These are phyloP conservation scores for Drosophila dives DNA, from an alignment of 2,888 invertebrate genomes.

Conservation along the genomic window DNA sequence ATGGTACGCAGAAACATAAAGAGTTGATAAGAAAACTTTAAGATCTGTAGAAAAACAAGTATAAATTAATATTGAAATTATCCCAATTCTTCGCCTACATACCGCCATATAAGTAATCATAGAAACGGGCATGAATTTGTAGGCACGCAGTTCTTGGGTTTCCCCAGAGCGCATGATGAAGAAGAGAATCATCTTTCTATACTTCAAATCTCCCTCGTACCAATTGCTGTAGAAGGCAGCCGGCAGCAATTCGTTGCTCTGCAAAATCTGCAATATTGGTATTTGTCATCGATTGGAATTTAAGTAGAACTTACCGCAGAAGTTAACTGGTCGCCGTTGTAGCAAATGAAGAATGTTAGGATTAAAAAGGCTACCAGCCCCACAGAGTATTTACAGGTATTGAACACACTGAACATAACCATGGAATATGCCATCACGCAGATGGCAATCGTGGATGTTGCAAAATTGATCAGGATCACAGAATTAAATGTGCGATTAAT, in stretches of 20 bases:
- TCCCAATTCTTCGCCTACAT: conserved; percentile 20
- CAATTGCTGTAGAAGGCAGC: conserved; percentile 81
- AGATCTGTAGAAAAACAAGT: conserved; percentile 55
- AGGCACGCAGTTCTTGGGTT: conserved; percentile 63
- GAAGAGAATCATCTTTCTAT: conserved; percentile 75
- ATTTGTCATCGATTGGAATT: not conserved
- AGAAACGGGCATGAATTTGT: conserved; percentile 76
- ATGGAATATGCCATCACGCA: conserved; percentile 79
- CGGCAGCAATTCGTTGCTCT: conserved; percentile 70
- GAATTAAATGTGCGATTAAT: conserved; percentile 76
- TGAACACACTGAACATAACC: conserved; percentile 61
- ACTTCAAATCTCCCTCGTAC: conserved; percentile 78
- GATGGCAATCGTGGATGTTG: conserved; percentile 77
- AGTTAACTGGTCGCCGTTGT: conserved; percentile 73
- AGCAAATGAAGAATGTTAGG: conserved; percentile 74
- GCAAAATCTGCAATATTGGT: not conserved
- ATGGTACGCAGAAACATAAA: conserved; percentile 72
- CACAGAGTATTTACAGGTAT: conserved; percentile 67
- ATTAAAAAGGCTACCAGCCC: conserved; percentile 73
- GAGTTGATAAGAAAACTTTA: conserved; percentile 74
- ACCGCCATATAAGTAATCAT: conserved; percentile 81
- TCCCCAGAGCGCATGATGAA: conserved; percentile 75
- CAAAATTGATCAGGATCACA: conserved; percentile 71
- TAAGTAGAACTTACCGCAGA: conserved; percentile 57
- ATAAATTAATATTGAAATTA: not conserved